Evolutionary conservation across 2,797 vertebrate species (phyloP).

Genomic region (Anisognathus igniventris): DNA sequence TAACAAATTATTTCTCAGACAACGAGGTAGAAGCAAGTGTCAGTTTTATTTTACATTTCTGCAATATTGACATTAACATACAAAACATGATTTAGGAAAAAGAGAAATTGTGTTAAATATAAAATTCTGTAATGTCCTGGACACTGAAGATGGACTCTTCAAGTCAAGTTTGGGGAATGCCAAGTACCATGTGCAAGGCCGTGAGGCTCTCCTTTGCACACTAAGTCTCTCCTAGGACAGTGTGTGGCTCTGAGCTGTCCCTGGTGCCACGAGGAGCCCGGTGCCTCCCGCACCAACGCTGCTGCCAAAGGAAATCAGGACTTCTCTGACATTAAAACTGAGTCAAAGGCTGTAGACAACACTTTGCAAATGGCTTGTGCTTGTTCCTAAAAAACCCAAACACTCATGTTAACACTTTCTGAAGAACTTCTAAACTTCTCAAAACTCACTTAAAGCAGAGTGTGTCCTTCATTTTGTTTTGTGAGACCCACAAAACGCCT

Average conservation of each 20-base stretch:
- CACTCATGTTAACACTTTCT: background rate
- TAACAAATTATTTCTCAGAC: background rate
- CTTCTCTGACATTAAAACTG: conserved; percentile 86
- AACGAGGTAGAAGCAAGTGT: background rate
- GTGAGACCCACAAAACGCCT: background rate
- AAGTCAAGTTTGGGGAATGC: background rate
- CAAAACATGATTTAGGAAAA: background rate
- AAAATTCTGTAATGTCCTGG: background rate
- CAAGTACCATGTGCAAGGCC: background rate
- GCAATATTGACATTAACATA: conserved; percentile 33
- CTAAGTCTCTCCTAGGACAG: background rate
- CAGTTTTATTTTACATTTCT: conserved; percentile 51
- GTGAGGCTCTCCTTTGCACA: background rate
- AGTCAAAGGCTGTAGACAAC: conserved; percentile 91
- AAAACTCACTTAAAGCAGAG: background rate
- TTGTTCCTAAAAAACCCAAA: conserved; percentile 78
- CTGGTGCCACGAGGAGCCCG: background rate
- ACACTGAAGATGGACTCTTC: conserved; percentile 9
- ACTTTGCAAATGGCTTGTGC: conserved; percentile 97
- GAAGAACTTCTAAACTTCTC: background rate
- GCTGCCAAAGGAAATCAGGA: conserved; percentile 72
- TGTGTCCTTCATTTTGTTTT: background rate
- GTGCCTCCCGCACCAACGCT: background rate
- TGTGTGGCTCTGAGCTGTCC: background rate
- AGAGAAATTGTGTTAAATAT: background rate